Conservation (phyloP, 2,797 vertebrate species). For the Ctenopoma kingsleyae region DNA sequence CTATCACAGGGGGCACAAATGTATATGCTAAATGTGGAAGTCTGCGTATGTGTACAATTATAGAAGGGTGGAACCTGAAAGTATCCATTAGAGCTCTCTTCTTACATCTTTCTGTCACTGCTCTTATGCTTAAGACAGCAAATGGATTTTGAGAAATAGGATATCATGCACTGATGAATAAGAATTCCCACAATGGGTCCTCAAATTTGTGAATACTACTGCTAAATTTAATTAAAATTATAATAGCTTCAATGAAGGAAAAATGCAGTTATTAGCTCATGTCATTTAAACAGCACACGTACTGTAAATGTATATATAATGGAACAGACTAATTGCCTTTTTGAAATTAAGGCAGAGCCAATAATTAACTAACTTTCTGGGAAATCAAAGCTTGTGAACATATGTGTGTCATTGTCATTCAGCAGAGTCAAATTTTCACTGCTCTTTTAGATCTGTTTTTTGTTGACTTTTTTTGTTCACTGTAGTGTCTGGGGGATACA, state of each 20-base stretch:
- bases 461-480: not conserved
- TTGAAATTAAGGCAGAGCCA: not conserved
- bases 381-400: constrained; percentile 8
- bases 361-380: constrained; percentile 3
- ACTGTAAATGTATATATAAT: not conserved
- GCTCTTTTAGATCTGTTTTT: not conserved
- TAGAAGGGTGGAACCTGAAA: not conserved
- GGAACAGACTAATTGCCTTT: constrained; percentile 1
- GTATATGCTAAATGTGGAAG: constrained; percentile 4
- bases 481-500: not conserved
- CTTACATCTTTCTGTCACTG: constrained; percentile 1
- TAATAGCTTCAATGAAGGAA: not conserved
- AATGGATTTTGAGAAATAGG: constrained; percentile 1
- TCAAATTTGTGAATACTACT: not conserved
- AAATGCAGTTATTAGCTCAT: not conserved
- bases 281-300: not conserved
- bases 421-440: not conserved
- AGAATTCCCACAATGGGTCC: not conserved
- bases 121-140: not conserved
- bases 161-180: not conserved
- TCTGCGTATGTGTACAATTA: not conserved
- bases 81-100: constrained; percentile 14
- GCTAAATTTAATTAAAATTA: not conserved
- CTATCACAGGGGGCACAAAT: not conserved
- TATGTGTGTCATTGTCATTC: not conserved